Base-by-base conservation (phyloP, 2,888 invertebrate species). In the Drosophila fungiperda region DNA sequence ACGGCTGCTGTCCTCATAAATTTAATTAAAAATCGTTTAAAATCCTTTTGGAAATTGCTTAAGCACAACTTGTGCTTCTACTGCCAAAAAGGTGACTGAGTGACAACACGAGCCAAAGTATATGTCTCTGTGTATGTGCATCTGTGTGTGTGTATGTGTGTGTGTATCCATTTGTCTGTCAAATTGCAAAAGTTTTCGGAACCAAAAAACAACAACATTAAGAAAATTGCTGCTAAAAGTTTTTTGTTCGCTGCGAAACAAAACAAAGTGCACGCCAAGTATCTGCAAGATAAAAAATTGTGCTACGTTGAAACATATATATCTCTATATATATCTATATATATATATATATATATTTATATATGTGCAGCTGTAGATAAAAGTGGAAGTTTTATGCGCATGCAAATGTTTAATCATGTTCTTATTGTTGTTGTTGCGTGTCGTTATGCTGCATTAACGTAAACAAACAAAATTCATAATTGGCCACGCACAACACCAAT, bases 1-100 rank as follows among this genome's bases (percentile, higher is more conserved):
- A 83, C 80, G 65, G 67, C 85, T 87, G 73, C 87, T 89, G 85
- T 79, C 78, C 72, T 74, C 74, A 84, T 84, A 85, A 85, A 89
- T 85, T 85, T 89, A 85, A 85, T 85, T 85, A 85, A 85, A 87
- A 89, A 77, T 77, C 89, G 78, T 80, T 85, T 89, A 84, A 85
- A 89, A 89, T 87, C 82, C 87, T 82, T 84, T 76, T 58, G 11
- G 59, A 76, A 73, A 68, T 71, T 81, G 75, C 68, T 79, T 60
- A 40, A 71, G 63, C 68, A 68, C 54, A 73, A 76, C 57, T 80
- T 81, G 64, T 50, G 33, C 60, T 23, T 23, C 15, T 15, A 23
- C 62, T 66, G 65, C 45, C 48, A 54, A 40, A 63, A 65, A 80
- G 84, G 77, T 87, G 89, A 87, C 77, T 73, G 75, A 80, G 85